Percentiles rank a stretch among this genome's conserved stretches.
phyloP scores from a whole-genome alignment of 1,140 invertebrate genomes.

The Brachionus rotundiformis region DNA sequence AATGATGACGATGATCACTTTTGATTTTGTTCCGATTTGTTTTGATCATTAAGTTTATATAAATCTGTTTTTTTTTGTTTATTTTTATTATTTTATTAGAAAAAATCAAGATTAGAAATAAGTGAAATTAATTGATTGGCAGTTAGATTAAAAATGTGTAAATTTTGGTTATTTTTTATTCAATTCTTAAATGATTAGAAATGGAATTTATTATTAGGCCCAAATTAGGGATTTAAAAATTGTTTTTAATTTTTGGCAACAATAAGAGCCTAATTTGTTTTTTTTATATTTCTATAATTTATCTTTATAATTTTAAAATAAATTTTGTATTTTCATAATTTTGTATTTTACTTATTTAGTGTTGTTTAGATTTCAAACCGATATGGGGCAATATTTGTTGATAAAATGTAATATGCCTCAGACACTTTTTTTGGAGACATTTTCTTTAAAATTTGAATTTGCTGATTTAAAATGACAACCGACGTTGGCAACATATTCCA shows the following conservation, averaged over 20 bases:
- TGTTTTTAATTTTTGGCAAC: not conserved
- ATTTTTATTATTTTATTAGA: too few relatives aligned
- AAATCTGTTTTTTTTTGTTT: not conserved
- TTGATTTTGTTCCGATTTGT: not conserved
- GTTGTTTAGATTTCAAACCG: not conserved
- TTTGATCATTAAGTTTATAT: not conserved
- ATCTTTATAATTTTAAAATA: not conserved
- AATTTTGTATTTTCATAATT: not conserved
- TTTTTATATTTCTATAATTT: not conserved
- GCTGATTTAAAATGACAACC: too few relatives aligned
- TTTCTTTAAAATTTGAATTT: too few relatives aligned
- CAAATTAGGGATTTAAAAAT: not conserved
- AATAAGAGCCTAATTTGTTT: not conserved
- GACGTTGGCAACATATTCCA: too few relatives aligned
- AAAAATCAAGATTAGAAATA: too few relatives aligned
- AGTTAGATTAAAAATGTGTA: not conserved
- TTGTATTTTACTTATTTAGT: too few relatives aligned
- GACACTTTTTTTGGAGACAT: too few relatives aligned
- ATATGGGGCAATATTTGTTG: too few relatives aligned
- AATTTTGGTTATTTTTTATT: not conserved
- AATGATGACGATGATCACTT: not conserved
- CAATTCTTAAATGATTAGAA: not conserved
- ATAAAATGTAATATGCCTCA: too few relatives aligned
- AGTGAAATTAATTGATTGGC: too few relatives aligned
- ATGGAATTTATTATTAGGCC: not conserved